Percentiles rank a stretch among this genome's conserved stretches.
Conservation (phyloP, 1,140 invertebrate species). For the Scaptomyza pallida region DNA sequence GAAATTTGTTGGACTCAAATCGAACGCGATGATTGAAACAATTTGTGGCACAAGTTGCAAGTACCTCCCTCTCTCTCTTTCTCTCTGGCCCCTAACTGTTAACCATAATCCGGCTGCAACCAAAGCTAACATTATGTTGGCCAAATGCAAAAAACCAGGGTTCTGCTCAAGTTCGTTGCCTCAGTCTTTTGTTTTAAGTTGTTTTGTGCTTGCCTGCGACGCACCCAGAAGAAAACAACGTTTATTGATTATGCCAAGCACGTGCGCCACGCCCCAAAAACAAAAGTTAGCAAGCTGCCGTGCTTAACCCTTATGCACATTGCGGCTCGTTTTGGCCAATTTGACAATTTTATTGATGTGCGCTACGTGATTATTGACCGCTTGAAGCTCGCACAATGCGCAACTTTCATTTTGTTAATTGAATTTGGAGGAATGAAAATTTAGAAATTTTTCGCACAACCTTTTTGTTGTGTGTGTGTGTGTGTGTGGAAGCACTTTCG, state of each 20-base stretch:
- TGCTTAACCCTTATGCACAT: slow-evolving; percentile 5
- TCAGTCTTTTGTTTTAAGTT: slow-evolving; percentile 60
- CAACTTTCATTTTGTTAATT: slow-evolving; percentile 61
- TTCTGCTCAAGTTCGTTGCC: slow-evolving; percentile 55
- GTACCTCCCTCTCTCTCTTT: neutral
- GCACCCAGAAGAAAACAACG: slow-evolving; percentile 16
- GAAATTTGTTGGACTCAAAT: neutral
- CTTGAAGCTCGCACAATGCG: slow-evolving; percentile 15
- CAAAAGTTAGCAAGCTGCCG: neutral
- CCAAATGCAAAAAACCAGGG: neutral
- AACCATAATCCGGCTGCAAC: slow-evolving; percentile 29
- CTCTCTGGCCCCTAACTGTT: slow-evolving; percentile 31
- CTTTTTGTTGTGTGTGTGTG: slow-evolving; percentile 27
- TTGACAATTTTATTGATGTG: slow-evolving; percentile 78
- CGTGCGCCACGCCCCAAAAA: slow-evolving; percentile 43
- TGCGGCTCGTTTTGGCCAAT: slow-evolving; percentile 59
- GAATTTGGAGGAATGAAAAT: slow-evolving; percentile 32
- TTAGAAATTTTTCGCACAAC: slow-evolving; percentile 63
- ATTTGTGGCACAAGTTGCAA: slow-evolving; percentile 39
- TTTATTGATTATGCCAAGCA: slow-evolving; percentile 49
- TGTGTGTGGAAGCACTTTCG: slow-evolving; percentile 55
- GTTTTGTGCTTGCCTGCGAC: neutral
- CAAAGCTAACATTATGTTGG: too few species aligned
- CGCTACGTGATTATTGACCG: slow-evolving; percentile 67
- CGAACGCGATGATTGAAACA: neutral